These are phyloP conservation scores for Hepsetus odoe DNA, from an alignment of 2,113 vertebrate species.

Conservation along the genomic window DNA sequence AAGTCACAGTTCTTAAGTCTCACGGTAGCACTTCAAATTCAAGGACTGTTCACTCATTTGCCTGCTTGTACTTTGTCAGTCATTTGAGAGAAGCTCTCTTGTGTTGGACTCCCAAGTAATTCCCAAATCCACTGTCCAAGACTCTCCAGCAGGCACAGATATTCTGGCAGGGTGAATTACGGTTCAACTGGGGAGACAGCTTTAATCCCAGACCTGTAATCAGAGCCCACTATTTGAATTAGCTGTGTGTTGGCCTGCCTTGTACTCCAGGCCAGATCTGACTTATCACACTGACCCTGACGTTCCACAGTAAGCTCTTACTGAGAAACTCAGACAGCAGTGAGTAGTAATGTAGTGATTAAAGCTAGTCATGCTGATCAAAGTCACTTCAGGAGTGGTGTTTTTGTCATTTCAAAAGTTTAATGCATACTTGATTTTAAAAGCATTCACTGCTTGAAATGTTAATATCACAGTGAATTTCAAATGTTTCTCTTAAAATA, in stretches of 20 bases:
- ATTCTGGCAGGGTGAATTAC: neutral
- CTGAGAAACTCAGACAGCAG: constrained; percentile 38
- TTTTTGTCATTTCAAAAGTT: neutral
- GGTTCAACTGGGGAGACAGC: constrained; percentile 23
- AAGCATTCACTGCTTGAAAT: too few relatives aligned
- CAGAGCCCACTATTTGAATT: constrained; percentile 20
- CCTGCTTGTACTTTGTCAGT: too few relatives aligned
- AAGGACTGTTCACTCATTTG: too few relatives aligned
- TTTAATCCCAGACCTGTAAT: constrained; percentile 32
- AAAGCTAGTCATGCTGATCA: neutral
- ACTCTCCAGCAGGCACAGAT: neutral
- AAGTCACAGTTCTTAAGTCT: too few relatives aligned
- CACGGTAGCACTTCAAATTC: too few relatives aligned
- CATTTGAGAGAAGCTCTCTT: too few relatives aligned
- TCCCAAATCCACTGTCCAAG: neutral
- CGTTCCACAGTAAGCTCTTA: constrained; percentile 29
- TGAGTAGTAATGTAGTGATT: constrained; percentile 6
- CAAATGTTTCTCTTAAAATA: too few relatives aligned
- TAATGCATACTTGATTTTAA: too few relatives aligned
- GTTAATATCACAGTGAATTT: too few relatives aligned
- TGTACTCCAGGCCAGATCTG: neutral
- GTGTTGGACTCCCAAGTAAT: too few relatives aligned
- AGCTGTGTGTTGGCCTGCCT: neutral
- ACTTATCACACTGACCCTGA: constrained; percentile 19
- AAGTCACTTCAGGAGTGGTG: neutral